Percentiles rank a stretch among this genome's conserved stretches.
These are phyloP conservation scores for Uloborus plumipes DNA, from an alignment of 2,888 invertebrate species.

Conservation along the genomic window DNA sequence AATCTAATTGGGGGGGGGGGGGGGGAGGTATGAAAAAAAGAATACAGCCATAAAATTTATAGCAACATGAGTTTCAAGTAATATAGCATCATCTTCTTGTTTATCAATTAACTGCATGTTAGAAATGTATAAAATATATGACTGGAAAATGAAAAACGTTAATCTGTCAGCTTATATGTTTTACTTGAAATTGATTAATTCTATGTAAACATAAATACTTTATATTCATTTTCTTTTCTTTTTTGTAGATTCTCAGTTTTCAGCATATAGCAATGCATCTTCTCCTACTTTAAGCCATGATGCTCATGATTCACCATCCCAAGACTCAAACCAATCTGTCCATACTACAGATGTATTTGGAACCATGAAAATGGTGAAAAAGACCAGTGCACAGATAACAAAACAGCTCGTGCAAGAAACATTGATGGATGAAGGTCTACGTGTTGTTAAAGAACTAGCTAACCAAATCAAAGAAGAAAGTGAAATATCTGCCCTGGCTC, in stretches of 20 bases:
- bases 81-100: too few species aligned
- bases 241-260: conserved; percentile 80
- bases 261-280: conserved; percentile 73
- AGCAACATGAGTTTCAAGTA: too few species aligned
- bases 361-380: conserved; percentile 65
- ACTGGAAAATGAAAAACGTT: too few species aligned
- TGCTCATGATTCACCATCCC: conserved; percentile 65
- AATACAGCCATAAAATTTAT: too few species aligned
- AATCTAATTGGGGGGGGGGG: too few species aligned
- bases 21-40: too few species aligned
- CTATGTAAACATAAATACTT: too few species aligned
- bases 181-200: too few species aligned
- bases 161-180: too few species aligned
- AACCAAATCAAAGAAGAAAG: conserved; percentile 67
- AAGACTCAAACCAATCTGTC: conserved; percentile 62
- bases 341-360: conserved; percentile 62
- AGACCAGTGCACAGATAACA: conserved; percentile 66
- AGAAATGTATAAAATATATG: too few species aligned
- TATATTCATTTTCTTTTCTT: too few species aligned
- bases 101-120: too few species aligned
- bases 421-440: conserved; percentile 73
- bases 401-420: conserved; percentile 71
- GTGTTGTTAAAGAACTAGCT: conserved; percentile 71
- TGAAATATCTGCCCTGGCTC: conserved; percentile 55
- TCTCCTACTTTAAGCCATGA: conserved; percentile 65